A percentile compares a stretch with the other conserved stretches of the same genome.
These are phyloP conservation scores for Helicoverpa zea DNA, from an alignment of 1,140 invertebrate species.

Conservation along the genomic window DNA sequence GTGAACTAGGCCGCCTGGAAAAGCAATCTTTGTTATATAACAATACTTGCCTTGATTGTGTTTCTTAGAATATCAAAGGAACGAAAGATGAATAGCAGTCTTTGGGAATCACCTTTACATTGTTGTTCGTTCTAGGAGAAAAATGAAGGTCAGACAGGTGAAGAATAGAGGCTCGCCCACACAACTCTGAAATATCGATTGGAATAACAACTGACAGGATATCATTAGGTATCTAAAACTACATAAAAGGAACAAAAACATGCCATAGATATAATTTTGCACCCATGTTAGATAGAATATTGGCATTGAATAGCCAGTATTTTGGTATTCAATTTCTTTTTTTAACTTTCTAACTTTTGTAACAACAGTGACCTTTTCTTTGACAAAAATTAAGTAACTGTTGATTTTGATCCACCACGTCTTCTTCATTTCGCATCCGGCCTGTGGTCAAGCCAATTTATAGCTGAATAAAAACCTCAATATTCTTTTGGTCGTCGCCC, in stretches of 20 bases:
- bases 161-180: not conserved
- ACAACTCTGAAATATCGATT: too few species aligned
- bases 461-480: not conserved
- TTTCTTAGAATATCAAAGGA: conserved; percentile 31
- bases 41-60: conserved; percentile 29
- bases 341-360: too few species aligned
- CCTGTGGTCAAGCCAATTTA: conserved; percentile 1
- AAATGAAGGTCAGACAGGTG: conserved; percentile 17
- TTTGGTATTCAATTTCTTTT: not conserved
- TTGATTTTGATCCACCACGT: not conserved
- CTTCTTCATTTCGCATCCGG: not conserved
- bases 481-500: not conserved
- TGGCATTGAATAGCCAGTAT: not conserved
- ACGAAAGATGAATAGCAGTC: conserved; percentile 17
- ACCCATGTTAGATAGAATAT: too few species aligned
- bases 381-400: not conserved
- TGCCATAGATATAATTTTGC: not conserved
- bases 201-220: too few species aligned
- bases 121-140: conserved; percentile 16
- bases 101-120: conserved; percentile 16
- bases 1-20: conserved; percentile 23
- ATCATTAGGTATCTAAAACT: too few species aligned
- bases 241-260: not conserved
- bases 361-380: too few species aligned
- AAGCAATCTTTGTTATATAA: conserved; percentile 12